Percentiles rank a stretch among this genome's conserved stretches.
Evolutionary conservation across 1,140 invertebrate genomes (phyloP).

Genomic region (Drosophila nasuta): DNA sequence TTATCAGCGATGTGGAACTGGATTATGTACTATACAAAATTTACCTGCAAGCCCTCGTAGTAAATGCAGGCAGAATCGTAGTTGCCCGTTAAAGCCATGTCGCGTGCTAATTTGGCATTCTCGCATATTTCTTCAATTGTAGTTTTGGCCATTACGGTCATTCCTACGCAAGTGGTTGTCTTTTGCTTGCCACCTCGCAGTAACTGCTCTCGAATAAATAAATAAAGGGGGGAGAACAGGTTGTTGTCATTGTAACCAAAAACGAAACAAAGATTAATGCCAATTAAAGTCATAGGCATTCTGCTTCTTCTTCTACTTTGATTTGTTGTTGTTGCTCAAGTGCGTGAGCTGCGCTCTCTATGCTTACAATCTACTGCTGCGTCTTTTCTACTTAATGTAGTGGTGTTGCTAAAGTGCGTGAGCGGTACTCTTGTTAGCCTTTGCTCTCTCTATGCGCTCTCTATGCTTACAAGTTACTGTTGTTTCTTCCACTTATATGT

Average conservation of each 20-base stretch:
- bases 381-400: background rate
- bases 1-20: background rate
- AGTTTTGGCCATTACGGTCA: constrained; percentile 91
- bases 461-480: no score
- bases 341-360: constrained; percentile 57
- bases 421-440: no score
- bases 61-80: constrained; percentile 98
- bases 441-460: no score
- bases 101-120: constrained; percentile 96
- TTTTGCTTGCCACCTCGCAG: constrained; percentile 85
- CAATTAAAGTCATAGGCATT: constrained; percentile 63
- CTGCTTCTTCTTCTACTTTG: constrained; percentile 3
- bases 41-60: constrained; percentile 95
- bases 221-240: constrained; percentile 49
- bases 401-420: constrained; percentile 12
- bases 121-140: constrained; percentile 95
- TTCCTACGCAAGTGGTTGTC: constrained; percentile 86
- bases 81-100: constrained; percentile 97
- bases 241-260: constrained; percentile 80
- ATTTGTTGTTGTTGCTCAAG: constrained; percentile 44
- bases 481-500: no score
- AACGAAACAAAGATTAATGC: constrained; percentile 77
- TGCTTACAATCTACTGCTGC: background rate
- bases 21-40: background rate
- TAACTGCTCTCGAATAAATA: constrained; percentile 61